Evolutionary conservation across 2,797 vertebrate genomes (phyloP), one percentile per base, ranked within the genome.

Genomic region (Eidolon dupreanum): DNA sequence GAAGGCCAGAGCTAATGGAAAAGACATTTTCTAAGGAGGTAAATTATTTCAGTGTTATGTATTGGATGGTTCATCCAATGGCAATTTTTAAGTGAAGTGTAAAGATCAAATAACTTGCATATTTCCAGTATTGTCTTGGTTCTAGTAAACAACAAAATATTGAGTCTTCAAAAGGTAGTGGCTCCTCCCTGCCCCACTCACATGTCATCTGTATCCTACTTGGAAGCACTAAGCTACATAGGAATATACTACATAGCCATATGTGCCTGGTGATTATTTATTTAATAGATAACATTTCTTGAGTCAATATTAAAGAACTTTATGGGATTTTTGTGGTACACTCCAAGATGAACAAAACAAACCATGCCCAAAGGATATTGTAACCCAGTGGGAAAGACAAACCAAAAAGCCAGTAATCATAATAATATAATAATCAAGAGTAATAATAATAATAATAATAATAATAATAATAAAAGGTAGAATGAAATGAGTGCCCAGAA

Each of bases 1-100:
- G 73, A 95, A 91, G 38, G 28, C 31, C 84, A 59, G n/a, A 66
- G 49, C 28, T 87, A 71, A 82, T 78, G 24, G 73, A 71, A 93
- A 86, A 88, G 63, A 53, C 61, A 31, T 95, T 92, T 83, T 81
- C 66, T 79, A 10, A 38, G 77, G 71, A 84, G 59, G 26, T 33
- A 65, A 53, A 46, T 71, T 81, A 61, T 92, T 88, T 68, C 61
- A 4, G 22, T 71, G 24, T 49, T 79, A 8, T 92, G 5, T 59
- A 73, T 55, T 77, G 13, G 26, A 65, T 94, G n/a, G n/a, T 38
- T 65, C 51, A 70, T 74, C 43, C 36, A 49, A 26, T 85, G 75
- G 24, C 22, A 78, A 49, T 73, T 95, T 85, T 85, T 66, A 65
- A 74, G 70, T 74, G 12, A 85, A 49, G 17, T 70, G 0, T 53